Percentiles rank a stretch among this genome's conserved stretches.
These are phyloP conservation scores for Andrena praecox DNA, from an alignment of 2,888 invertebrate species.

Conservation along the genomic window DNA sequence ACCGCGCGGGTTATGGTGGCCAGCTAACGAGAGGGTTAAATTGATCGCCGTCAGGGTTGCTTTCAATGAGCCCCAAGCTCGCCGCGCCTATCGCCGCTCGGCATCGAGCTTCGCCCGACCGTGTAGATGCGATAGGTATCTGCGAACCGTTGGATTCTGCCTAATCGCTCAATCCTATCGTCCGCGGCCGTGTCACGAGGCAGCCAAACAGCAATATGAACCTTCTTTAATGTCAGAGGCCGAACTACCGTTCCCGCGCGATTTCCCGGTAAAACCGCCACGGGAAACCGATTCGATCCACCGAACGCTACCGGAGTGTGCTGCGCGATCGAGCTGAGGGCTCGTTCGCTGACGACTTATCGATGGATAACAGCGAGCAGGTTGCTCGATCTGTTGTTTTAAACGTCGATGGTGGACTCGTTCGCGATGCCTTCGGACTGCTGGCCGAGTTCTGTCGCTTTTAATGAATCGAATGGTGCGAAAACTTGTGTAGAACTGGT, in stretches of 20 bases:
- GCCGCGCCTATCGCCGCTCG: slow-evolving; percentile 47
- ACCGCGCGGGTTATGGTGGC: background rate
- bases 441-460: too few relatives aligned
- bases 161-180: slow-evolving; percentile 70
- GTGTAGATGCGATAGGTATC: slow-evolving; percentile 64
- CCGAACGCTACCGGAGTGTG: background rate
- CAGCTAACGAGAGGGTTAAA: slow-evolving; percentile 32
- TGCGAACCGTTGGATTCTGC: slow-evolving; percentile 70
- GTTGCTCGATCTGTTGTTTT: background rate
- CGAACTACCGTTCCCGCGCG: slow-evolving; percentile 60
- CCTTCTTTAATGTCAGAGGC: slow-evolving; percentile 58
- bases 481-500: too few relatives aligned
- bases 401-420: background rate
- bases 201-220: slow-evolving; percentile 49
- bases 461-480: too few relatives aligned
- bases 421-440: too few relatives aligned
- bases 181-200: slow-evolving; percentile 47
- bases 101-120: slow-evolving; percentile 46
- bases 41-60: slow-evolving; percentile 34
- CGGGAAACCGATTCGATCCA: slow-evolving; percentile 3
- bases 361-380: background rate
- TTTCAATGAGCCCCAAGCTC: slow-evolving; percentile 16
- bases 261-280: slow-evolving; percentile 36
- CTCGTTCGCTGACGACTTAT: too few relatives aligned
- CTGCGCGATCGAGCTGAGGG: background rate